phyloP scores from a whole-genome alignment of 2,888 invertebrate genomes.

The Drosophila atripex region DNA sequence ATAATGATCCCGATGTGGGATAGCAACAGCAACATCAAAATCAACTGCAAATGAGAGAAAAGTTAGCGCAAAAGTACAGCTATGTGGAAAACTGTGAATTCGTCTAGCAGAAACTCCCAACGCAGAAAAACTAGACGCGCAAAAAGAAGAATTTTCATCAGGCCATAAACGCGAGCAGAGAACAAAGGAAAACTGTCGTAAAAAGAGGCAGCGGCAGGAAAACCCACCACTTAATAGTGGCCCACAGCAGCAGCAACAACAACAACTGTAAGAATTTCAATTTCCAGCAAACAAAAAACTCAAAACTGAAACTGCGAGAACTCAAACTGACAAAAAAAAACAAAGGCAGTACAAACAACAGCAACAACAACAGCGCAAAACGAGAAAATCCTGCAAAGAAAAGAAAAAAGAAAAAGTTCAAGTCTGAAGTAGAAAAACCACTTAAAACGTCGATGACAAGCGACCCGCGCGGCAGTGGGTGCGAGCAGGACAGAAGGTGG shows the following conservation, averaged over 20 bases:
- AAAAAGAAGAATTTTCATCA: slow-evolving; percentile 77
- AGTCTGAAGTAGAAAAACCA: slow-evolving; percentile 77
- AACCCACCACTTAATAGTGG: slow-evolving; percentile 76
- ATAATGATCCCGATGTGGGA: slow-evolving; percentile 38
- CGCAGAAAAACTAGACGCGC: slow-evolving; percentile 79
- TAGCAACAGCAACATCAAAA: slow-evolving; percentile 26
- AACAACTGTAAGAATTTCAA: slow-evolving; percentile 66
- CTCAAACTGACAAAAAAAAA: slow-evolving; percentile 12
- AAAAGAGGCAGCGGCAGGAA: slow-evolving; percentile 46
- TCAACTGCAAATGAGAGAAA: slow-evolving; percentile 41
- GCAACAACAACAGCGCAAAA: slow-evolving; percentile 44
- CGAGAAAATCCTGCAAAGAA: slow-evolving; percentile 72
- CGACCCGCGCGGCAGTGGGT: slow-evolving; percentile 10
- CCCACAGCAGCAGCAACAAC: slow-evolving; percentile 54
- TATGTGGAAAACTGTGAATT: slow-evolving; percentile 80
- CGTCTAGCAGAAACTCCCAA: slow-evolving; percentile 77
- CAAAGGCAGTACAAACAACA: slow-evolving; percentile 38
- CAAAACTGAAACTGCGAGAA: slow-evolving; percentile 20
- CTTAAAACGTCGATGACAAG: slow-evolving; percentile 76
- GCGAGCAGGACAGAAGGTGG: slow-evolving; percentile 20
- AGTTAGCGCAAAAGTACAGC: slow-evolving; percentile 71
- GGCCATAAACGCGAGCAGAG: slow-evolving; percentile 52
- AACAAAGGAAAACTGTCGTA: slow-evolving; percentile 42
- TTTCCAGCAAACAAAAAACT: slow-evolving; percentile 53
- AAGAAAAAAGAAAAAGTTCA: slow-evolving; percentile 66